phyloP scores from a whole-genome alignment of 1,140 invertebrate genomes.

The Zaprionus davidi region DNA sequence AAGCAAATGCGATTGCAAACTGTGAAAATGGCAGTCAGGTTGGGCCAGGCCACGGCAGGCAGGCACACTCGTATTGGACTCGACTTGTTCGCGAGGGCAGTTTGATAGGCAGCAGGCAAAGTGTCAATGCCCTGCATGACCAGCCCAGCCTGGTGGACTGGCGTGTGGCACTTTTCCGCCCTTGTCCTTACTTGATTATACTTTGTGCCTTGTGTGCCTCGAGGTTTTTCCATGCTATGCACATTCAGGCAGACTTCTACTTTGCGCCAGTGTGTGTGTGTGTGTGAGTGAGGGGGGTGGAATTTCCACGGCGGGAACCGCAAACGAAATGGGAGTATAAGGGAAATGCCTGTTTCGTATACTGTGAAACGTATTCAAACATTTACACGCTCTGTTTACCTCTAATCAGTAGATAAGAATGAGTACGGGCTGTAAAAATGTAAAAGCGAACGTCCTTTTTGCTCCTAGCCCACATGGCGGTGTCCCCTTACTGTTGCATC shows the following conservation, averaged over 20 bases:
- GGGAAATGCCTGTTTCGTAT: slow-evolving; percentile 62
- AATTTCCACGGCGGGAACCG: slow-evolving; percentile 30
- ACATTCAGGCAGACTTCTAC: slow-evolving; percentile 40
- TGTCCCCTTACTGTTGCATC: slow-evolving; percentile 27
- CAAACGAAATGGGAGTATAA: slow-evolving; percentile 40
- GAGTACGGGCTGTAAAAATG: slow-evolving; percentile 27
- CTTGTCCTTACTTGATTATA: slow-evolving; percentile 50
- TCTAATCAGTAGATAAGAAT: slow-evolving; percentile 75
- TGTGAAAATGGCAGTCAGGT: slow-evolving; percentile 34
- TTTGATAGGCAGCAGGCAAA: slow-evolving; percentile 63
- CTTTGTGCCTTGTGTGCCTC: slow-evolving; percentile 35
- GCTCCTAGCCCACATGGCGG: slow-evolving; percentile 39
- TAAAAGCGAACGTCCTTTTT: slow-evolving; percentile 1
- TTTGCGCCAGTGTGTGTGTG: slow-evolving; percentile 10
- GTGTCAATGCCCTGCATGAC: slow-evolving; percentile 65
- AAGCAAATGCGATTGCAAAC: slow-evolving; percentile 54
- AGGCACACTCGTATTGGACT: not conserved
- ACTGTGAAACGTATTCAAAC: slow-evolving; percentile 55
- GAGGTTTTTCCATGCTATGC: slow-evolving; percentile 31
- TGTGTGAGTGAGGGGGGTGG: slow-evolving; percentile 15
- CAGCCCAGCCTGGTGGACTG: slow-evolving; percentile 31
- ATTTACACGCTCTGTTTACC: slow-evolving; percentile 76
- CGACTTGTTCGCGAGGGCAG: slow-evolving; percentile 31
- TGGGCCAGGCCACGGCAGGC: not conserved
- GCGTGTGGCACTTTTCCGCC: slow-evolving; percentile 48